Conservation (phyloP, 2,797 vertebrate genomes). For the Rhodeus uyekii region DNA sequence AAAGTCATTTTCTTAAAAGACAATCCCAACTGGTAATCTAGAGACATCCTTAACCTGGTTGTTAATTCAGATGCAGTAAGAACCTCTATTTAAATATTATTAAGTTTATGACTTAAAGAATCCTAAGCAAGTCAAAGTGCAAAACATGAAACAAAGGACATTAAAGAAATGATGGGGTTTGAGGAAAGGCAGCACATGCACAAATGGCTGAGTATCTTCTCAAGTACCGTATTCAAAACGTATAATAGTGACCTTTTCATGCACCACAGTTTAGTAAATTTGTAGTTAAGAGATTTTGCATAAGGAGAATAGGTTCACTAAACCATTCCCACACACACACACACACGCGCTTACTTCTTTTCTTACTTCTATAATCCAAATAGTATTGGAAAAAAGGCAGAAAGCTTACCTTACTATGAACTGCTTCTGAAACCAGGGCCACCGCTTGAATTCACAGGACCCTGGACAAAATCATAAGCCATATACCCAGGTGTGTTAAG, state of each 20-base stretch:
- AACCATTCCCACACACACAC: background rate
- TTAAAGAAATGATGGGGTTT: background rate
- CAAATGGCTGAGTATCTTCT: background rate
- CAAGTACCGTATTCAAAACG: background rate
- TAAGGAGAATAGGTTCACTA: background rate
- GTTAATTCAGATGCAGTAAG: constrained; percentile 5
- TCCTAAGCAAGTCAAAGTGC: constrained; percentile 36
- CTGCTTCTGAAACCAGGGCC: background rate
- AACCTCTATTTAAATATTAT: constrained; percentile 1
- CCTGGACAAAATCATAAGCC: background rate
- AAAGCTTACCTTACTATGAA: background rate
- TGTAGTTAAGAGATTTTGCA: constrained; percentile 1
- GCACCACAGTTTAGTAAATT: constrained; percentile 27
- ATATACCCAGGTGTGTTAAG: background rate
- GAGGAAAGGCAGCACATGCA: constrained; percentile 33
- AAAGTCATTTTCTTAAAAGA: background rate
- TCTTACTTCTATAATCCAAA: constrained; percentile 17
- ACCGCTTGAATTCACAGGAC: background rate
- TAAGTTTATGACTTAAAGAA: background rate
- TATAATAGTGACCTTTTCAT: constrained; percentile 30
- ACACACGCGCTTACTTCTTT: background rate
- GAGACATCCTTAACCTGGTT: background rate
- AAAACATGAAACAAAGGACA: background rate
- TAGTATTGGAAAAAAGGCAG: constrained; percentile 3
- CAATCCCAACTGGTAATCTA: background rate